Percentiles rank a stretch among this genome's conserved stretches.
Evolutionary conservation across 2,113 vertebrate genomes (phyloP).

Genomic region (Clarias batrachus): DNA sequence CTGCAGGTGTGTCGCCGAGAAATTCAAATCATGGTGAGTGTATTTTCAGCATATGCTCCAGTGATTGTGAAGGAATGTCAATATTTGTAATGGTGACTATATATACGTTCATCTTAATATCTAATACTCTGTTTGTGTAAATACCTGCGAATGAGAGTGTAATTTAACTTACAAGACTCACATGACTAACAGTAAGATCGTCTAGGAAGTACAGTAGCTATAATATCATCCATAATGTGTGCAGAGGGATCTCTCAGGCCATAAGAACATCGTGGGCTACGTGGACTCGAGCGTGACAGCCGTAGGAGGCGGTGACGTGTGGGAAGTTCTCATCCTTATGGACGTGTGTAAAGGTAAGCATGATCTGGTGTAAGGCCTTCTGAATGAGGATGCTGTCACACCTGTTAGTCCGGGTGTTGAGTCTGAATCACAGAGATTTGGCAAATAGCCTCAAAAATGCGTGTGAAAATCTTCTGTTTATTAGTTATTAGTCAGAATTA

Average conservation of each 20-base stretch:
- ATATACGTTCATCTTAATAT: not conserved
- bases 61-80: not conserved
- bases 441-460: not conserved
- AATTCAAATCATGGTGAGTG: constrained; percentile 98
- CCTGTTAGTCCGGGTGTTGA: not conserved
- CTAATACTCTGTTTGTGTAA: not conserved
- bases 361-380: not conserved
- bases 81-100: not conserved
- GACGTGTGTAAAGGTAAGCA: constrained; percentile 90
- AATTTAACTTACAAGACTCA: not conserved
- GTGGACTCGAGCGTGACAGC: constrained; percentile 94
- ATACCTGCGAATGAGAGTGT: not conserved
- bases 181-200: not conserved
- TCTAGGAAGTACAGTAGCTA: not conserved
- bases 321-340: constrained; percentile 98
- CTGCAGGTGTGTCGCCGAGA: constrained; percentile 96
- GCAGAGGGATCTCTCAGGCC: constrained; percentile 91
- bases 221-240: not conserved
- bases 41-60: not conserved
- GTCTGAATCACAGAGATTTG: not conserved
- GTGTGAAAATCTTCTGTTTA: not conserved
- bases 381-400: not conserved
- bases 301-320: constrained; percentile 90
- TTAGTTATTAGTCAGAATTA: not conserved
- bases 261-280: constrained; percentile 98